Evolutionary conservation across 2,797 vertebrate genomes (phyloP), one percentile per base, ranked within the genome.

Genomic region (Margarornis squamiger): DNA sequence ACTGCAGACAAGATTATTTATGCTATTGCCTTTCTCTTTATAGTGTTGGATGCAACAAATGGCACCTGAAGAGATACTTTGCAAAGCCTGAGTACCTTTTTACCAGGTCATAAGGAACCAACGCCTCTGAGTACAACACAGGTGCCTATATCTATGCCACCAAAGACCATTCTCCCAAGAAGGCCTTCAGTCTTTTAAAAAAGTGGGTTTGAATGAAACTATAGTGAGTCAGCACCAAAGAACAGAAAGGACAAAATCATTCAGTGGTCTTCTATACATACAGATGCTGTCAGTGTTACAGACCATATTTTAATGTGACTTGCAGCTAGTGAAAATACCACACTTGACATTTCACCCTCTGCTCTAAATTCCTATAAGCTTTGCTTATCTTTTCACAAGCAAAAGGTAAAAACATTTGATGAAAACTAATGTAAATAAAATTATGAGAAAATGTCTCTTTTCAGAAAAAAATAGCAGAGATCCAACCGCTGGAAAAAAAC

Each of bases 401-500:
- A 68, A 65, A 74, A 57, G 14, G 26, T 48, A 93, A 76, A 51
- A 1, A 0, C 7, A 34, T 0, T 0, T 21, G 22, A 59, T 59
- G 39, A 74, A 87, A 91, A 78, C 36, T 58, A 71, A 54, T 30
- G 17, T 58, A 59, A 80, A 81, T 39, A 78, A 93, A 88, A 76
- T 23, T 82, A 63, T 49, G 21, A 73, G 13, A 78, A 92, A 85
- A 80, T 2, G 3, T 39, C 23, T n/a, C 22, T 49, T 84, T 84
- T 58, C 24, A 90, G 7, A 12, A 45, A 83, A 82, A 82, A 57
- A 88, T 12, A 63, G 12, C 36, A 83, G 23, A 36, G 24, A 90
- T 68, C 39, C 75, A 54, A 55, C 39, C 78, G 12, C 43, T 39
- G 34, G 18, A 84, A 94, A 86, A 51, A 65, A 26, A 1, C 10